Percentiles rank a stretch among this genome's conserved stretches.
Evolutionary conservation across 2,797 vertebrate genomes (phyloP).

Genomic region (Trachops cirrhosus): DNA sequence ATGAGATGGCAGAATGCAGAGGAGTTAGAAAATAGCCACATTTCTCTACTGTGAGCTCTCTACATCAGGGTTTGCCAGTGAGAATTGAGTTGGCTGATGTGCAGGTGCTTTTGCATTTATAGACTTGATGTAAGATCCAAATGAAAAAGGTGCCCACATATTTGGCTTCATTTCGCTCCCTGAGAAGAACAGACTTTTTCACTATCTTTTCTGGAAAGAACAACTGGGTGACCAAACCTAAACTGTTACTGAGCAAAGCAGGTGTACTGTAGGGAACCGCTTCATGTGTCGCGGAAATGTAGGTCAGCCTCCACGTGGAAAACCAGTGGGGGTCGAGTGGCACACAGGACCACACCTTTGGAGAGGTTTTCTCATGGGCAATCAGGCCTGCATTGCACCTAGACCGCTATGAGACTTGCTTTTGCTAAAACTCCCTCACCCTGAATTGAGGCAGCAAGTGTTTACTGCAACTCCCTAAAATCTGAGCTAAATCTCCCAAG

Average conservation of each 20-base stretch:
- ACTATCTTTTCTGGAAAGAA: neutral
- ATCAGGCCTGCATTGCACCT: too few relatives aligned
- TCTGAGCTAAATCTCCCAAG: too few relatives aligned
- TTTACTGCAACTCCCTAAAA: too few relatives aligned
- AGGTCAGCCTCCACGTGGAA: too few relatives aligned
- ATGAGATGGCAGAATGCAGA: neutral
- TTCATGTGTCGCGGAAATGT: too few relatives aligned
- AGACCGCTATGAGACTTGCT: too few relatives aligned
- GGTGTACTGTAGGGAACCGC: too few relatives aligned
- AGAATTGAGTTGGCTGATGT: neutral
- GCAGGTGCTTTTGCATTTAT: neutral
- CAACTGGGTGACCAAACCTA: neutral
- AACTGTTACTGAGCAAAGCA: neutral
- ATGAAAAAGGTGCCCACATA: neutral
- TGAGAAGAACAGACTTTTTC: neutral
- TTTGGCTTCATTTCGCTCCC: conserved; percentile 2
- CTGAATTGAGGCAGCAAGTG: too few relatives aligned
- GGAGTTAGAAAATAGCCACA: neutral
- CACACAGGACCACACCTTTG: too few relatives aligned
- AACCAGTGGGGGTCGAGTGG: too few relatives aligned
- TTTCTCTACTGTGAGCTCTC: neutral
- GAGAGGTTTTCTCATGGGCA: too few relatives aligned
- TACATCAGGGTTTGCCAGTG: neutral
- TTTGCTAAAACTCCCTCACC: too few relatives aligned
- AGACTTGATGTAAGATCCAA: neutral